Evolutionary conservation across 2,113 vertebrate species (phyloP), one percentile per base, ranked within the genome.

Genomic region (Plecturocebus donacophilus): DNA sequence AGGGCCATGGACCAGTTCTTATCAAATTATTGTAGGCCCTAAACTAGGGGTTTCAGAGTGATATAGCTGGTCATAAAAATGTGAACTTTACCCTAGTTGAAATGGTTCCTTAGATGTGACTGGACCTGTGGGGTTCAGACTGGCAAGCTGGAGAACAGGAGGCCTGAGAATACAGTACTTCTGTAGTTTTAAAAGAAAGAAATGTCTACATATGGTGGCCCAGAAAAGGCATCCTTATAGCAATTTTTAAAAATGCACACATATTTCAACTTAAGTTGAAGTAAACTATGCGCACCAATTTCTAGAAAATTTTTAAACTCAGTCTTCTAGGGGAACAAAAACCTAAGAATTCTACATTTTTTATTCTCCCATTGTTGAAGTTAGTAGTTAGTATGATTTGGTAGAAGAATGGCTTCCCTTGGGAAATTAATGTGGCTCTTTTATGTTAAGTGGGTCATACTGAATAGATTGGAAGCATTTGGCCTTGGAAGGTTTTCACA

Each of bases 401-500:
- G 89, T 76, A 27, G 42, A 79, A 95, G 19, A 86, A 79, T 82
- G 17, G 1, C 42, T 82, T 6, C 81, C 47, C 42, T 96, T 35
- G 49, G 42, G 71, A 91, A 95, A 88, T 91, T 91, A 80, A 87
- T 93, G 93, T 87, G n/a, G 30, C 32, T 27, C 30, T 30, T 81
- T 96, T 79, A 93, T 85, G 42, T 82, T 83, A 95, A 89, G 54
- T 86, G 38, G 35, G 21, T 81, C 94, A 87, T 94, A 80, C 20
- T 64, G 56, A 84, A 91, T 61, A 96, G 38, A 94, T 66, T 68
- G 23, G 54, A 85, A 91, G 27, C 21, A 14, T 64, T 71, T 79
- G 56, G 54, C n/a, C 35, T 91, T 84, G 45, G 58, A 93, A 90
- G 87, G 6, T 56, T 93, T 84, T 71, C n/a, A 92, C 32, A 84